Conservation (phyloP, 2,888 invertebrate genomes). For the Erpobdella octoculata region DNA sequence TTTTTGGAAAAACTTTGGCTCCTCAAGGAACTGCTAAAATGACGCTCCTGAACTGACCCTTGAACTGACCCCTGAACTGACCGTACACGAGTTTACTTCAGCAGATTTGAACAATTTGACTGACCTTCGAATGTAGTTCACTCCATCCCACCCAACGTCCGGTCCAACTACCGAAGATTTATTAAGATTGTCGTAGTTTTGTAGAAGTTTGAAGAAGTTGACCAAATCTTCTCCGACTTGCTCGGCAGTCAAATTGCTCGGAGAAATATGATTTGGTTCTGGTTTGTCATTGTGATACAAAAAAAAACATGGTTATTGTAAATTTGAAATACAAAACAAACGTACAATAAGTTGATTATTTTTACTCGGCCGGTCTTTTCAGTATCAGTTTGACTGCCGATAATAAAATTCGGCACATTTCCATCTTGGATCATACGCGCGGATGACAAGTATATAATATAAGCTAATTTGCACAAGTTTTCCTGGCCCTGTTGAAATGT, state of each 20-base stretch:
- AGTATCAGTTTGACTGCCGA: too few species aligned
- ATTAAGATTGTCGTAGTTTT: background rate
- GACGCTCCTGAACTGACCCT: too few species aligned
- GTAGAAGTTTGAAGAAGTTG: background rate
- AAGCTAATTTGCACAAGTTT: too few species aligned
- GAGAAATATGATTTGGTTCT: background rate
- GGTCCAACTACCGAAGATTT: constrained; percentile 13
- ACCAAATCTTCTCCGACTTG: background rate
- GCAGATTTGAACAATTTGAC: too few species aligned
- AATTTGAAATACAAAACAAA: background rate
- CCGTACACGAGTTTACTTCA: too few species aligned
- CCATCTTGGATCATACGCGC: too few species aligned
- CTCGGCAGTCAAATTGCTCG: background rate
- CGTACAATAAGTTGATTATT: background rate
- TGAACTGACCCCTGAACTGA: too few species aligned
- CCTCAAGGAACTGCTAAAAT: too few species aligned
- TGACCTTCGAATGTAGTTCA: background rate
- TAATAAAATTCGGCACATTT: too few species aligned
- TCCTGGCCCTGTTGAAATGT: too few species aligned
- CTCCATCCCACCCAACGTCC: constrained; percentile 20
- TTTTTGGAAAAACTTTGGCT: too few species aligned
- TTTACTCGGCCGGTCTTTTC: background rate
- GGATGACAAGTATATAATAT: too few species aligned
- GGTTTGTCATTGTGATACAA: background rate
- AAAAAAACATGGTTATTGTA: background rate